phyloP scores from a whole-genome alignment of 2,113 vertebrate species.

The Pseudorhombus dupliciocellatus region DNA sequence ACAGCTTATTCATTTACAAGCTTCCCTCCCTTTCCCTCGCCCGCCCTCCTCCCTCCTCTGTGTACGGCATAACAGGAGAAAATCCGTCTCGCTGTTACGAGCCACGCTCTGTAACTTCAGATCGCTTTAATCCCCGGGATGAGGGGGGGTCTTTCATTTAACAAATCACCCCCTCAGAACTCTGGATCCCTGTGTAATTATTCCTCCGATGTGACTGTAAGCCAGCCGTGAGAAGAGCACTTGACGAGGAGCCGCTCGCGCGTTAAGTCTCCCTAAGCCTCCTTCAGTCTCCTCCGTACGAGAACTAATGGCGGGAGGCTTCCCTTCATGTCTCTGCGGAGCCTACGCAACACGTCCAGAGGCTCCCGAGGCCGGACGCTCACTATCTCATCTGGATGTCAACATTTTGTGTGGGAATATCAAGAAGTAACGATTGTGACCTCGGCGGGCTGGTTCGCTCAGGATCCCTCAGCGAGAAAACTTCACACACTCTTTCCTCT shows the following conservation, averaged over 20 bases:
- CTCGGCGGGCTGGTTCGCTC: constrained; percentile 43
- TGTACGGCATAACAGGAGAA: constrained; percentile 59
- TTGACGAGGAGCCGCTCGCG: constrained; percentile 60
- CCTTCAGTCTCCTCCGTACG: constrained; percentile 36
- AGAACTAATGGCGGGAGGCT: constrained; percentile 42
- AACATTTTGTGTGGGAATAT: constrained; percentile 15
- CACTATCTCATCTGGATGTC: constrained; percentile 4
- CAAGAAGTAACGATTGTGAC: too few relatives aligned
- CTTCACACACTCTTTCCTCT: constrained; percentile 13
- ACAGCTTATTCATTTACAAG: constrained; percentile 64
- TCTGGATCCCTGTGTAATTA: constrained; percentile 65
- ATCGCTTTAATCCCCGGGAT: constrained; percentile 67
- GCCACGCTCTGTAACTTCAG: constrained; percentile 57
- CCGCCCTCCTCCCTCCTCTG: constrained; percentile 7
- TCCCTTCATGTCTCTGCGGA: constrained; percentile 13
- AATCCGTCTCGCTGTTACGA: constrained; percentile 58
- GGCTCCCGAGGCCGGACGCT: background rate
- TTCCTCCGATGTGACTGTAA: constrained; percentile 60
- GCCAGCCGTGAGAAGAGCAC: constrained; percentile 63
- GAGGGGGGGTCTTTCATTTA: constrained; percentile 55
- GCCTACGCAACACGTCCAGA: constrained; percentile 32
- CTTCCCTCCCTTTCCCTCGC: constrained; percentile 1
- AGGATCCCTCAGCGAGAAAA: constrained; percentile 1
- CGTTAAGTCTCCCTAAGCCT: constrained; percentile 61
- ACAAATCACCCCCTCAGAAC: constrained; percentile 58